Evolutionary conservation across 2,888 invertebrate genomes (phyloP).

Genomic region (Melieria crassipennis): DNA sequence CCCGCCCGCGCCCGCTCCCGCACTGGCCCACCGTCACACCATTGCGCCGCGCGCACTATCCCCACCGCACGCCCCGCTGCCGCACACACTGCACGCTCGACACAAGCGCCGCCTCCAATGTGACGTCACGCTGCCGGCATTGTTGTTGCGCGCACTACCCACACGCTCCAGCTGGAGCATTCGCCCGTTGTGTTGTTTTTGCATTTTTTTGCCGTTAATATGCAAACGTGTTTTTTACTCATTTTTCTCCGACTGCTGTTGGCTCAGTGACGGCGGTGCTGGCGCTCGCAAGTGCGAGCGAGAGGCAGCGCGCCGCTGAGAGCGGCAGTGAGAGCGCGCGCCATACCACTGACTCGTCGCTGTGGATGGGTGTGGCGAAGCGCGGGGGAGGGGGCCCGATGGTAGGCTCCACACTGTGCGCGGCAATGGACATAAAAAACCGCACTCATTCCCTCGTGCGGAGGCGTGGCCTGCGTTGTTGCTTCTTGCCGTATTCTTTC

Average conservation of each 20-base stretch:
- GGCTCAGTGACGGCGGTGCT: not conserved
- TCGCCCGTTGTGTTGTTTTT: constrained; percentile 26
- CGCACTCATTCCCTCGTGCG: constrained; percentile 3
- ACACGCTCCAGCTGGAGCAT: constrained; percentile 14
- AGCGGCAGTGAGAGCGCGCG: constrained; percentile 13
- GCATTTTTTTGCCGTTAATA: constrained; percentile 33
- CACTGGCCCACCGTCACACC: no score
- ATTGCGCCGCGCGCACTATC: constrained; percentile 6
- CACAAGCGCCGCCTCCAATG: constrained; percentile 54
- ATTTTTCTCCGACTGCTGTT: constrained; percentile 28
- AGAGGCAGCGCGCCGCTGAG: not conserved
- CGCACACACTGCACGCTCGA: constrained; percentile 42
- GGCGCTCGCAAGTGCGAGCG: not conserved
- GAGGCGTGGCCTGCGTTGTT: constrained; percentile 20
- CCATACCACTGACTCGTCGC: not conserved
- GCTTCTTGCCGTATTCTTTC: not conserved
- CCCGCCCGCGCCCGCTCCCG: not conserved
- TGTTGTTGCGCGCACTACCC: constrained; percentile 38
- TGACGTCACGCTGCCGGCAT: constrained; percentile 51
- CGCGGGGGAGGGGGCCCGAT: not conserved
- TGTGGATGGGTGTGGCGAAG: not conserved
- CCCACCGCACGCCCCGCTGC: not conserved
- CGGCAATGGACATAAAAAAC: constrained; percentile 17
- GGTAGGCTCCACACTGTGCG: constrained; percentile 20
- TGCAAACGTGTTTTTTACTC: constrained; percentile 38